These are phyloP conservation scores for Idaea dimidiata DNA, from an alignment of 2,888 invertebrate species.

Conservation along the genomic window DNA sequence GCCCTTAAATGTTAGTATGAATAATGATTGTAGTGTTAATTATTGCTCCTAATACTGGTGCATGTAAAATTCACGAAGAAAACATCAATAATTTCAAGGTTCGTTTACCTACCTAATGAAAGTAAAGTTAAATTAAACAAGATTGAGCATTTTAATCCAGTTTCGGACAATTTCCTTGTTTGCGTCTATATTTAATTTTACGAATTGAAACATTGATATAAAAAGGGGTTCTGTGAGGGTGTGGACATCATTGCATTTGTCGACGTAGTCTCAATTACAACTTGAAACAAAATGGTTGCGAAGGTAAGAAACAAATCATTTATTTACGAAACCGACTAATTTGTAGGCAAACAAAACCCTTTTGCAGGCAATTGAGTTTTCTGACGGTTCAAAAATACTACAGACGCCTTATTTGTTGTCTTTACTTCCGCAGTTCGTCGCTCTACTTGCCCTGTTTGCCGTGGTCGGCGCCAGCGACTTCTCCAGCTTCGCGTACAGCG, in stretches of 20 bases:
- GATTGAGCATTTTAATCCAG: slow-evolving; percentile 13
- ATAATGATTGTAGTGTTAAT: too few species aligned
- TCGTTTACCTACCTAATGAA: slow-evolving; percentile 11
- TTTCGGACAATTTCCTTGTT: not conserved
- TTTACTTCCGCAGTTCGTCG: slow-evolving; percentile 49
- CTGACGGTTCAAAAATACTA: too few species aligned
- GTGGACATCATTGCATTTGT: slow-evolving; percentile 45
- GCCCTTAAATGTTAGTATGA: too few species aligned
- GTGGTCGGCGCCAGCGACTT: slow-evolving; percentile 45
- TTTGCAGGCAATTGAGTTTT: too few species aligned
- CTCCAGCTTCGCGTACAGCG: slow-evolving; percentile 73
- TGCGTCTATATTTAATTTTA: too few species aligned
- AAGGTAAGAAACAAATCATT: slow-evolving; percentile 49
- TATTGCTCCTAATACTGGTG: too few species aligned
- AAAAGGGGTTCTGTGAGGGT: slow-evolving; percentile 33
- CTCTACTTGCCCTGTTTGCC: slow-evolving; percentile 49
- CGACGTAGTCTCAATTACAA: slow-evolving; percentile 54
- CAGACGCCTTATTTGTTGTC: not conserved
- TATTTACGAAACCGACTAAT: too few species aligned
- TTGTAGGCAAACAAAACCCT: too few species aligned
- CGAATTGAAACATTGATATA: slow-evolving; percentile 35
- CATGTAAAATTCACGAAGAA: not conserved
- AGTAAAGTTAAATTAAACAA: slow-evolving; percentile 9
- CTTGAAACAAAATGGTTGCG: slow-evolving; percentile 55
- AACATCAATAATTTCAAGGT: slow-evolving; percentile 1